These are phyloP conservation scores for Psettodes erumei DNA, from an alignment of 2,113 vertebrate genomes.

Conservation along the genomic window DNA sequence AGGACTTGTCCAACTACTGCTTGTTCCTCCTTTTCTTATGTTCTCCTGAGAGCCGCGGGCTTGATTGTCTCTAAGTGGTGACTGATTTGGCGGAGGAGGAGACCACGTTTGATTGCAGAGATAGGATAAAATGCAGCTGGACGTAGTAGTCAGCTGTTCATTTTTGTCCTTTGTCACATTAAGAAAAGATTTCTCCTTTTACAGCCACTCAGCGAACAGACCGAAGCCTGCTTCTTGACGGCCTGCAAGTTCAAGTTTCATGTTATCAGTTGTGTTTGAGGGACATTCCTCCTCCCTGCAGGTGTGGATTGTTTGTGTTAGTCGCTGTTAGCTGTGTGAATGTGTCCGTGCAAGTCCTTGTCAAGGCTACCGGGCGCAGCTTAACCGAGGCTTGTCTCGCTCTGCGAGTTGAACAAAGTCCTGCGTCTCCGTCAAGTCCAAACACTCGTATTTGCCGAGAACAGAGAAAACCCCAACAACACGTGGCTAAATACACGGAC, in stretches of 20 bases:
- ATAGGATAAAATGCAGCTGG: too few relatives aligned
- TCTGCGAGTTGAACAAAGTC: neutral
- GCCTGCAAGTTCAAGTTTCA: neutral
- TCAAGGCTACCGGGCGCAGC: neutral
- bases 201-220: neutral
- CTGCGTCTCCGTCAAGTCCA: neutral
- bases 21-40: slow-evolving; percentile 51
- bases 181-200: neutral
- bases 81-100: neutral
- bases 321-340: neutral
- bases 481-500: neutral
- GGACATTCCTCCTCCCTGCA: neutral
- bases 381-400: neutral
- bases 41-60: slow-evolving; percentile 39
- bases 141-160: neutral
- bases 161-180: neutral
- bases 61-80: slow-evolving; percentile 69
- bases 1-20: slow-evolving; percentile 73
- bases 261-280: neutral
- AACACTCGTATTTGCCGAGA: neutral
- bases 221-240: neutral
- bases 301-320: slow-evolving; percentile 22
- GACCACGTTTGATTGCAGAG: too few relatives aligned
- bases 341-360: neutral
- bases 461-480: neutral